Percentiles rank a stretch among this genome's conserved stretches.
These are phyloP conservation scores for Polydrusus tereticollis DNA, from an alignment of 2,888 invertebrate genomes.

Conservation along the genomic window DNA sequence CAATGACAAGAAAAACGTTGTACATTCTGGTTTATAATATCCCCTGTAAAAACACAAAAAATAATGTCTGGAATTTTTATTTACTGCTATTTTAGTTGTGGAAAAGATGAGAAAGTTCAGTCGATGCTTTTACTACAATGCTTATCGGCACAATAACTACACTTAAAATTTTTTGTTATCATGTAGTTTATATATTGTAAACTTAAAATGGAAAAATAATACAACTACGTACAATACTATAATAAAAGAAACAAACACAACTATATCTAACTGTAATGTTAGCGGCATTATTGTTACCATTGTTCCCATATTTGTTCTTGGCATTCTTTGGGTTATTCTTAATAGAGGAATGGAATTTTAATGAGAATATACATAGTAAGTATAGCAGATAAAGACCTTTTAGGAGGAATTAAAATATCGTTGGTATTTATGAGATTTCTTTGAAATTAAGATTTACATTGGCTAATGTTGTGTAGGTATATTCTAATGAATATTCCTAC, in stretches of 20 bases:
- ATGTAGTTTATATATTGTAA: neutral
- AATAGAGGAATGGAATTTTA: slow-evolving; percentile 20
- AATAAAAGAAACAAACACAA: slow-evolving; percentile 20
- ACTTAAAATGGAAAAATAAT: neutral
- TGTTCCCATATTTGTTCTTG: slow-evolving; percentile 26
- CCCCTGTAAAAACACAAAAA: too few species aligned
- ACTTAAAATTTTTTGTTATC: too few species aligned
- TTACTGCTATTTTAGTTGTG: too few species aligned
- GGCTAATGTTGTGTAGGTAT: too few species aligned
- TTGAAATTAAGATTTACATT: neutral
- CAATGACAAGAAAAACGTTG: too few species aligned
- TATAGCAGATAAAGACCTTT: neutral
- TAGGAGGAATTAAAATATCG: neutral
- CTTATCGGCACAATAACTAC: too few species aligned
- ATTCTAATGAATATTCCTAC: neutral
- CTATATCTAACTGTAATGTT: slow-evolving; percentile 27
- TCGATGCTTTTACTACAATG: too few species aligned
- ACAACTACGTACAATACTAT: slow-evolving; percentile 1
- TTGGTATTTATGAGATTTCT: neutral
- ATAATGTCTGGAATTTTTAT: too few species aligned
- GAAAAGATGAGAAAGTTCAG: too few species aligned
- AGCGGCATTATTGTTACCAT: slow-evolving; percentile 28
- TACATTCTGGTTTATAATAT: too few species aligned
- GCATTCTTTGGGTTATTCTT: slow-evolving; percentile 24
- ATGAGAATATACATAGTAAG: slow-evolving; percentile 9